These are phyloP conservation scores for Oeneis ivallda DNA, from an alignment of 2,888 invertebrate species.

Conservation along the genomic window DNA sequence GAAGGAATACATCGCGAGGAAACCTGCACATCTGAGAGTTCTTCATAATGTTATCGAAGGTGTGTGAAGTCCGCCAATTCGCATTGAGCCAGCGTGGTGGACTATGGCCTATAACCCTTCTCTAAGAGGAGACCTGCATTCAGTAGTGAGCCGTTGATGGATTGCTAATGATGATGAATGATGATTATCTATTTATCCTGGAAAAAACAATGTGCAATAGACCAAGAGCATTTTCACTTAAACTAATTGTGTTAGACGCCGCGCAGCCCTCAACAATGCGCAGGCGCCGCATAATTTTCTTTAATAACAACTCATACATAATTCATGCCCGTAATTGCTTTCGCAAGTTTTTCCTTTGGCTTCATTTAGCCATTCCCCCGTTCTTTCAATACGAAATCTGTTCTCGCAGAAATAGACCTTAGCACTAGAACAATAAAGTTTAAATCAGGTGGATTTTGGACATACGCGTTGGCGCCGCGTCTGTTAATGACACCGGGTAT, in stretches of 20 bases:
- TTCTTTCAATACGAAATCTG: slow-evolving; percentile 11
- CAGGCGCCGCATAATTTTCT: slow-evolving; percentile 34
- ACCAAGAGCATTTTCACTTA: slow-evolving; percentile 14
- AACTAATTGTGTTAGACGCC: slow-evolving; percentile 11
- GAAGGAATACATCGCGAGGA: too few species aligned
- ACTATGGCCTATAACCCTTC: too few species aligned
- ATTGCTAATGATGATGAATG: too few species aligned
- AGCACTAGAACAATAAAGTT: slow-evolving; percentile 23
- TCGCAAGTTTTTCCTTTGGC: slow-evolving; percentile 33
- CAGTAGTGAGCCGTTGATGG: too few species aligned
- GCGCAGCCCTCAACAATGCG: slow-evolving; percentile 20
- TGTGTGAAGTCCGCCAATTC: too few species aligned
- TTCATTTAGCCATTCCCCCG: slow-evolving; percentile 25
- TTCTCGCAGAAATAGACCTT: slow-evolving; percentile 25
- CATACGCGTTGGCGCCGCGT: slow-evolving; percentile 41
- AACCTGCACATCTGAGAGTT: too few species aligned
- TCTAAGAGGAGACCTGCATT: too few species aligned
- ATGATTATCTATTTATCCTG: neutral
- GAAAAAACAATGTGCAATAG: slow-evolving; percentile 12
- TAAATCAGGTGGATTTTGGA: slow-evolving; percentile 38
- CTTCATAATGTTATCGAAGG: too few species aligned
- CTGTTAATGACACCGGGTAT: slow-evolving; percentile 56
- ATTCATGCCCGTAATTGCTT: slow-evolving; percentile 34
- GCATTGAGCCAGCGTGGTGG: too few species aligned
- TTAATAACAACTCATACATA: slow-evolving; percentile 30